Evolutionary conservation across 2,888 invertebrate genomes (phyloP).

Genomic region (Drosophila mayaguana): DNA sequence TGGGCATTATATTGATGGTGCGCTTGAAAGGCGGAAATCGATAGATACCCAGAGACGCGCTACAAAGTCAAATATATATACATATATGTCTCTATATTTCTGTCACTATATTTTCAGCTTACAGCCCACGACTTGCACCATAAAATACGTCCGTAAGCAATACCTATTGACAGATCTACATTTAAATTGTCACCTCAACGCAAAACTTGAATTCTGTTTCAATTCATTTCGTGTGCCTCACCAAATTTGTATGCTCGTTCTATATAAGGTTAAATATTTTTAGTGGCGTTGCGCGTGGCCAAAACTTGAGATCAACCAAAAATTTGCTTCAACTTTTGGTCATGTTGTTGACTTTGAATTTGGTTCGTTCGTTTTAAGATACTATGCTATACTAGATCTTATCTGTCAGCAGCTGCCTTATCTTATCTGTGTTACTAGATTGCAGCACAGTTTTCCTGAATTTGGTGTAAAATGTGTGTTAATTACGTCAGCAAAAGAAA

Average conservation of each 20-base stretch:
- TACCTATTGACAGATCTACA: slow-evolving; percentile 68
- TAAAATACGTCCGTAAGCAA: slow-evolving; percentile 45
- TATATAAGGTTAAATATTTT: slow-evolving; percentile 62
- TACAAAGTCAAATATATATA: background rate
- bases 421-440: slow-evolving; percentile 45
- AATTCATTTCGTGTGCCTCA: slow-evolving; percentile 49
- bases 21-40: slow-evolving; percentile 58
- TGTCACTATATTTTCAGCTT: background rate
- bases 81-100: slow-evolving; percentile 3
- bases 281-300: slow-evolving; percentile 63
- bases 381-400: slow-evolving; percentile 40
- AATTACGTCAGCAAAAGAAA: slow-evolving; percentile 57
- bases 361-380: slow-evolving; percentile 24
- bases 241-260: slow-evolving; percentile 48
- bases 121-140: slow-evolving; percentile 36
- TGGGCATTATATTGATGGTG: slow-evolving; percentile 25
- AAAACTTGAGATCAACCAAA: slow-evolving; percentile 39
- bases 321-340: slow-evolving; percentile 69
- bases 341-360: slow-evolving; percentile 61
- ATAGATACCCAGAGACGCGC: background rate
- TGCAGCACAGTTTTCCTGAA: slow-evolving; percentile 24
- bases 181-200: slow-evolving; percentile 65
- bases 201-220: slow-evolving; percentile 56
- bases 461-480: slow-evolving; percentile 33
- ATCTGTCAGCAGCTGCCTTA: slow-evolving; percentile 37